Conservation (phyloP, 2,888 invertebrate species). For the Cataglyphis livida region DNA sequence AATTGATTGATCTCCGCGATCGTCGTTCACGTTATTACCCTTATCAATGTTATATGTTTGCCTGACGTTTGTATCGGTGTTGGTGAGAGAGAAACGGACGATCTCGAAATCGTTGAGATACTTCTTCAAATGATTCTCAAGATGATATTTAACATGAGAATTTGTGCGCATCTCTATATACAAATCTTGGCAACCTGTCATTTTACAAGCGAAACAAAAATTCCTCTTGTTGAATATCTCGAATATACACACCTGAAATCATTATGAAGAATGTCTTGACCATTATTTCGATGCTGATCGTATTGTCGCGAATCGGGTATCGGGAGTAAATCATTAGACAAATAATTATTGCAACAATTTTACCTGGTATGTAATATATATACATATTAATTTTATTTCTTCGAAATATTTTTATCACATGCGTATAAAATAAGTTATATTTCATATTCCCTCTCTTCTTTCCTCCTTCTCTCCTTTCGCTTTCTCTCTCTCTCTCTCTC, state of each 20-base stretch:
- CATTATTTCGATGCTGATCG: not conserved
- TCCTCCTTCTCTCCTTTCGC: too few relatives aligned
- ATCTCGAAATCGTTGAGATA: not conserved
- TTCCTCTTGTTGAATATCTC: not conserved
- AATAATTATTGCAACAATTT: slow-evolving; percentile 10
- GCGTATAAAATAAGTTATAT: not conserved
- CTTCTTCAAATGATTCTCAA: not conserved
- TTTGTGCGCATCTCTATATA: not conserved
- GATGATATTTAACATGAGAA: not conserved
- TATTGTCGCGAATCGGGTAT: not conserved
- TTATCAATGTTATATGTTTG: not conserved
- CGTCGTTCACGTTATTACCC: not conserved
- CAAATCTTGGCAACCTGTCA: not conserved
- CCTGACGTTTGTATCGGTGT: not conserved
- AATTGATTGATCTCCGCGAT: not conserved
- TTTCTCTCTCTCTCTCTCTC: too few relatives aligned
- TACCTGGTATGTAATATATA: slow-evolving; percentile 10
- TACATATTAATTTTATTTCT: not conserved
- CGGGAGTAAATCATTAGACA: slow-evolving; percentile 13
- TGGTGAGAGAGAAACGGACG: not conserved
- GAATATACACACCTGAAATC: not conserved
- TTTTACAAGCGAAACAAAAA: not conserved
- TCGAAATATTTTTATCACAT: not conserved
- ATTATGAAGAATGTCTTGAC: not conserved
- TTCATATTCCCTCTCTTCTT: too few relatives aligned